Conservation (phyloP, 2,797 vertebrate genomes). For the Holocentrus rufus region DNA sequence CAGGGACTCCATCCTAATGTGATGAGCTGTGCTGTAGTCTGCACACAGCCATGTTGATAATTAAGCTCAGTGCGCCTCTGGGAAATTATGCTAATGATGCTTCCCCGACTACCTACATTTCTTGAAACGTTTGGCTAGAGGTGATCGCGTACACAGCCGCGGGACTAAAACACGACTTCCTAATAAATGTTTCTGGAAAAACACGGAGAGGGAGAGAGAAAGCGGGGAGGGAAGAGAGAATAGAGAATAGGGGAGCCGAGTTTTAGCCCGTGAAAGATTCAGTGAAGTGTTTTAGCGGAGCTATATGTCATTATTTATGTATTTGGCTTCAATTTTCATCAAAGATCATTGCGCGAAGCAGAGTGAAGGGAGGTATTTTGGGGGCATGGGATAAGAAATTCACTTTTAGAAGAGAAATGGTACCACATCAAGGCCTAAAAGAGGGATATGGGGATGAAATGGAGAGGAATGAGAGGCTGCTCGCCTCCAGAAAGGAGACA, state of each 20-base stretch:
- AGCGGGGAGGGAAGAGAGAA: background rate
- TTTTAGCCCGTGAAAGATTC: background rate
- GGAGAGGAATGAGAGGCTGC: background rate
- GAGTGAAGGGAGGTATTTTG: background rate
- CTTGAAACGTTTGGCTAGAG: conserved; percentile 62
- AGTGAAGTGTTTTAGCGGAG: background rate
- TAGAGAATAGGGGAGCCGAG: background rate
- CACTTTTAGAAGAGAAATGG: background rate
- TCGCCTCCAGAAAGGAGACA: background rate
- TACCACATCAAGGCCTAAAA: background rate
- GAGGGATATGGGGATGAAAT: background rate
- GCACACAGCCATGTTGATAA: conserved; percentile 76
- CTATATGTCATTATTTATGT: background rate
- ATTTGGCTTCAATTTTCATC: background rate
- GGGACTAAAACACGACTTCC: conserved; percentile 18
- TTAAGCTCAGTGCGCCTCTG: conserved; percentile 77
- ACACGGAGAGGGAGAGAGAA: background rate
- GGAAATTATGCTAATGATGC: conserved; percentile 80
- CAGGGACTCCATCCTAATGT: conserved; percentile 74
- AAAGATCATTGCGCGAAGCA: background rate
- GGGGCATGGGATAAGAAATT: background rate
- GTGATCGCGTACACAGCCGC: conserved; percentile 52
- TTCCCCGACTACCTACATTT: conserved; percentile 66
- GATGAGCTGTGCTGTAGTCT: conserved; percentile 72
- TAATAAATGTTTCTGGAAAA: conserved; percentile 34